Percentiles rank a stretch among this genome's conserved stretches.
Evolutionary conservation across 2,888 invertebrate genomes (phyloP).

Genomic region (Cyclophora albipunctata): DNA sequence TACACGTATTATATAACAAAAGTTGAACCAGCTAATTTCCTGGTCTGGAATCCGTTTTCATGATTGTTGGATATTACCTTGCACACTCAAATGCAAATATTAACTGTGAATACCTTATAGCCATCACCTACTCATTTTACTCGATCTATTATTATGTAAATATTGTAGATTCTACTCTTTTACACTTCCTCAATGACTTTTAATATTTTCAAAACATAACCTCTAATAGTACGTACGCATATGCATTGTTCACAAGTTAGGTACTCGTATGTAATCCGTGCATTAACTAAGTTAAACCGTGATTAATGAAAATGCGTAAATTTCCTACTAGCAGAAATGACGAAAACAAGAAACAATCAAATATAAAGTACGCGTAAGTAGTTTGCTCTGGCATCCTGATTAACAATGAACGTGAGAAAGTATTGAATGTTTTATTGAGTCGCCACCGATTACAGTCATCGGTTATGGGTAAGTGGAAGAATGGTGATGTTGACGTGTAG

Average conservation of each 20-base stretch:
- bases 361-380: too few species aligned
- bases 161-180: too few species aligned
- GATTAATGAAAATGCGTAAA: too few species aligned
- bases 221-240: too few species aligned
- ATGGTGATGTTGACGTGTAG: constrained; percentile 30
- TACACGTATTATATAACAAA: constrained; percentile 42
- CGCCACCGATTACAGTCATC: constrained; percentile 29
- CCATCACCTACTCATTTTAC: constrained; percentile 10
- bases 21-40: constrained; percentile 57
- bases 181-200: too few species aligned
- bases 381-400: background rate
- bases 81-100: constrained; percentile 20
- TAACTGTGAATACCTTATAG: constrained; percentile 6
- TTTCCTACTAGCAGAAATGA: too few species aligned
- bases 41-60: constrained; percentile 43
- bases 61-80: constrained; percentile 42
- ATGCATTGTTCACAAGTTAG: too few species aligned
- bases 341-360: too few species aligned
- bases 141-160: too few species aligned
- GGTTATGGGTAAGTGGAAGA: constrained; percentile 35
- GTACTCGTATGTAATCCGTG: too few species aligned
- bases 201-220: too few species aligned
- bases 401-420: constrained; percentile 29
- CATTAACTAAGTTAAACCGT: too few species aligned
- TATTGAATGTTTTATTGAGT: constrained; percentile 29